Evolutionary conservation across 2,888 invertebrate genomes (phyloP), one percentile per base, ranked within the genome.

Genomic region (Anoncus sp.): DNA sequence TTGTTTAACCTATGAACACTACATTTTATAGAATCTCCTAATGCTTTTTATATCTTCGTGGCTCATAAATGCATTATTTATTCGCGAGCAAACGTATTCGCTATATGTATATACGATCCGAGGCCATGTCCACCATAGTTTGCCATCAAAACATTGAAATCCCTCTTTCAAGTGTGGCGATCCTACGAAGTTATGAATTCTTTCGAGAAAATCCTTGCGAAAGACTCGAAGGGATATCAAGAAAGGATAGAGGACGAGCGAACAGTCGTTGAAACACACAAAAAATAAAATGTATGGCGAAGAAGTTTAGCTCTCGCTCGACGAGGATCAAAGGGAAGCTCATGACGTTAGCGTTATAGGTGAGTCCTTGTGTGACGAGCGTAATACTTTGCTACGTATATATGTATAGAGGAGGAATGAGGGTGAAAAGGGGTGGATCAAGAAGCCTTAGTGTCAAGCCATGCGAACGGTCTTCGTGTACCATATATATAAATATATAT

Each of bases 141-240:
- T 47, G 18, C 38, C 45, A 65, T 53, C 74, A 74, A 75, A 67
- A 66, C 38, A 75, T 35, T 67, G 66, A 87, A 85, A 85, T 83
- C 84, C 81, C 80, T 81, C 76, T 73, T 67, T 83, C 82, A 75
- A n/a, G n/a, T 69, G 62, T 31, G 43, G 45, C 53, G 47, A 65
- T 63, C 62, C n/a, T 22, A 16, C 81, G 79, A 85, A 90, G 86
- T 90, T 90, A 90, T 90, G 90, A 90, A 90, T 90, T 90, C 88
- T 89, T 85, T 85, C 83, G 80, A 85, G 88, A 88, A 89, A 87
- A 86, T 88, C 84, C 75, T 88, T 85, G 84, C 84, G 70, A 85
- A 85, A 88, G 87, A 85, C 85, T 88, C 82, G 80, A 79, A 31
- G 85, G 83, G 85, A 87, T 75, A 79, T 83, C 72, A 77, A 83